Percentiles rank a stretch among this genome's conserved stretches.
Conservation (phyloP, 1,140 invertebrate genomes). For the Cepaea nemoralis region DNA sequence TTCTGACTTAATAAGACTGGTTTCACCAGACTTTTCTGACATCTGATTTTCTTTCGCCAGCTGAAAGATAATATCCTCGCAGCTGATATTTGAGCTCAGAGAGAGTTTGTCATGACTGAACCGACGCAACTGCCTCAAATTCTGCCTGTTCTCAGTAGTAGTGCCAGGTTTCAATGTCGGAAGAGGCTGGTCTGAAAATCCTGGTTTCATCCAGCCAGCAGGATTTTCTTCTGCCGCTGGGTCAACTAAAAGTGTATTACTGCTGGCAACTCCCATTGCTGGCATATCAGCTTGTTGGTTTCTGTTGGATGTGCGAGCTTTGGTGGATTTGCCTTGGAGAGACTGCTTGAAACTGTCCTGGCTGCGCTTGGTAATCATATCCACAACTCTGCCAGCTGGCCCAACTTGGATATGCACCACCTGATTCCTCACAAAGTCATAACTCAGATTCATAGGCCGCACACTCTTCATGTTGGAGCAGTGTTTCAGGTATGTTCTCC, state of each 20-base stretch:
- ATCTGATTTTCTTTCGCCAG: slow-evolving; percentile 44
- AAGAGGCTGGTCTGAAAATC: background rate
- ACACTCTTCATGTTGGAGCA: slow-evolving; percentile 67
- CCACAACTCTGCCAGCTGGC: slow-evolving; percentile 5
- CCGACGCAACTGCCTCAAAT: background rate
- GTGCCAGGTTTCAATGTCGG: background rate
- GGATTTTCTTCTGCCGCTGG: background rate
- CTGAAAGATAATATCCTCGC: slow-evolving; percentile 55
- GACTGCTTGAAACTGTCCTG: slow-evolving; percentile 27
- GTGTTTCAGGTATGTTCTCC: slow-evolving; percentile 61
- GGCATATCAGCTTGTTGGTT: background rate
- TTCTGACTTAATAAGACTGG: slow-evolving; percentile 25
- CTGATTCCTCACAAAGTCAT: slow-evolving; percentile 57
- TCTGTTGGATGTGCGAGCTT: background rate
- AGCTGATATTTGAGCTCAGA: slow-evolving; percentile 18
- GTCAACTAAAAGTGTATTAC: background rate
- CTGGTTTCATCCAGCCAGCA: background rate
- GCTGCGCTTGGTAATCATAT: slow-evolving; percentile 19
- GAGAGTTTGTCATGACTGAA: slow-evolving; percentile 16
- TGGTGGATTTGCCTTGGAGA: background rate
- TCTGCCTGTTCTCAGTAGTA: background rate
- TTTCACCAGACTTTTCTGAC: background rate
- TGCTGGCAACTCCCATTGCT: background rate
- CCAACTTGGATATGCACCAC: slow-evolving; percentile 42
- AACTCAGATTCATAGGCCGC: slow-evolving; percentile 52